These are phyloP conservation scores for Poecilus cupreus DNA, from an alignment of 2,888 invertebrate species.

Conservation along the genomic window DNA sequence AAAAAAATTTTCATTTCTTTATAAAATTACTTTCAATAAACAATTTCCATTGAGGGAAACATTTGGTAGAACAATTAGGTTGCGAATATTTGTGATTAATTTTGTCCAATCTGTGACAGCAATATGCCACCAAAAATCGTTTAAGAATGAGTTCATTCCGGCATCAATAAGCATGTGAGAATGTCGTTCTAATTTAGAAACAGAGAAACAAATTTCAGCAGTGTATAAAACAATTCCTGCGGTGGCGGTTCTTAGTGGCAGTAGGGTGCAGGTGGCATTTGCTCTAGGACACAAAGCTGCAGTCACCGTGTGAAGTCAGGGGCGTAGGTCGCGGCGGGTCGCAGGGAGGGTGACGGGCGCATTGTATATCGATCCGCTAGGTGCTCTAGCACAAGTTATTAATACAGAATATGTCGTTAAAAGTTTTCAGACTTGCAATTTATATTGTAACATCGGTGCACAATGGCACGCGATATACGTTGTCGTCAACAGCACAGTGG, in stretches of 20 bases:
- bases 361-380: conserved; percentile 69
- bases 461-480: conserved; percentile 55
- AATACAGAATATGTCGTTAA: conserved; percentile 73
- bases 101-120: too few relatives aligned
- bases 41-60: too few relatives aligned
- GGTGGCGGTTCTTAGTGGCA: background rate
- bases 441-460: conserved; percentile 58
- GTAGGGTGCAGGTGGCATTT: background rate
- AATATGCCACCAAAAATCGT: too few relatives aligned
- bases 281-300: conserved; percentile 3
- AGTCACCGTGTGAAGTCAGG: conserved; percentile 20
- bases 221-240: too few relatives aligned
- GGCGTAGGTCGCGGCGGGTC: background rate
- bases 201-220: too few relatives aligned
- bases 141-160: too few relatives aligned
- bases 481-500: conserved; percentile 27
- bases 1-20: too few relatives aligned
- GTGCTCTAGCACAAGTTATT: conserved; percentile 72
- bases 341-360: background rate
- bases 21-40: too few relatives aligned
- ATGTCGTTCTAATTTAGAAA: too few relatives aligned
- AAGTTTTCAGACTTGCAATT: conserved; percentile 72
- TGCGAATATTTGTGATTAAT: too few relatives aligned
- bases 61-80: too few relatives aligned
- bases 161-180: too few relatives aligned